These are phyloP conservation scores for Leptodactylus fuscus DNA, from an alignment of 2,113 vertebrate species.

Conservation along the genomic window DNA sequence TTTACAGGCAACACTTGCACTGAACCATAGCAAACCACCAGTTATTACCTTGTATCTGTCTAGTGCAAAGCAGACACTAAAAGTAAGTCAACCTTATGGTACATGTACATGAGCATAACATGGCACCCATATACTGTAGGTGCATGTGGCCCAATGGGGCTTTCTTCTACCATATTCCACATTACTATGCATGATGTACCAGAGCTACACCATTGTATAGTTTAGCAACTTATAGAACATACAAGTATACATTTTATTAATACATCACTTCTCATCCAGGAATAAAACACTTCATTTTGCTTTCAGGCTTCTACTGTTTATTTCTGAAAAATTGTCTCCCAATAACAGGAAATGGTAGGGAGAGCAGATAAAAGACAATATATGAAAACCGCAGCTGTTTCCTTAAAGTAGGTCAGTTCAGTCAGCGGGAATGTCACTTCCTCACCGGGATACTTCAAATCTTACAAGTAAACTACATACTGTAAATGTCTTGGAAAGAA, in stretches of 20 bases:
- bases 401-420: conserved; percentile 40
- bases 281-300: neutral
- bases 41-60: neutral
- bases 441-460: conserved; percentile 12
- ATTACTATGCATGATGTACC: neutral
- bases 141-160: neutral
- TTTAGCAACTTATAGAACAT: neutral
- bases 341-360: conserved; percentile 57
- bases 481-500: conserved; percentile 18
- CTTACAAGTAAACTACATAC: conserved; percentile 30
- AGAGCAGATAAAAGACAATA: conserved; percentile 24
- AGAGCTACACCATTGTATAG: neutral
- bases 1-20: neutral
- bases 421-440: conserved; percentile 18
- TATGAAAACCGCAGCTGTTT: conserved; percentile 54
- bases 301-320: conserved; percentile 38
- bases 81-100: neutral
- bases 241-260: neutral
- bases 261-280: neutral
- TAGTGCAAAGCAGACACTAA: neutral
- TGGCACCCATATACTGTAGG: neutral
- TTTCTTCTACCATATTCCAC: neutral
- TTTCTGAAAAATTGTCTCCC: conserved; percentile 47
- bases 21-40: neutral
- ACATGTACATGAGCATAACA: neutral